Evolutionary conservation across 1,140 invertebrate genomes (phyloP), one percentile per base, ranked within the genome.

Genomic region (Subanguina moxae): DNA sequence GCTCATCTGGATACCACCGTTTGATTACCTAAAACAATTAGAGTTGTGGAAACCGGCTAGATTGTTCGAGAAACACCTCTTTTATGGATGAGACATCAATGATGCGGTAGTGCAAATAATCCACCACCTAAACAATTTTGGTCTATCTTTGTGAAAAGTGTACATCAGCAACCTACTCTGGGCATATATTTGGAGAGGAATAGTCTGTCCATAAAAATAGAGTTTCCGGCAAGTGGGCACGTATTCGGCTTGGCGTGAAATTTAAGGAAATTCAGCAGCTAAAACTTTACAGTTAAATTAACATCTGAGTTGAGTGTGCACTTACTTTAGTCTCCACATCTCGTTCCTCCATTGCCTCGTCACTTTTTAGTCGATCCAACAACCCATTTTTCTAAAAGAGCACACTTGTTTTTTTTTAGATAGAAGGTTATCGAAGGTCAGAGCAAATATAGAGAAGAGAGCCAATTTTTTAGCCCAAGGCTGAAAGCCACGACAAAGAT

Each of bases 41-140:
- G 27, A 65, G n/a, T 1, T 11, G 17, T 64, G 25, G 9, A 0
- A 66, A 66, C 1, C 0, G 64, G 15, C 11, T 65, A 30, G 38
- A 65, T 3, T 42, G 13, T 64, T 32, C 21, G 9, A 13, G 17
- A 64, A 8, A 3, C 21, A 67, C 65, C 62, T 70, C 93, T 83
- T 94, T 95, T 0, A 96, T 84, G 1, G 90, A 88, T 32, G 90
- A 92, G 3, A 95, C 92, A 87, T 97, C 94, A 62, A 97, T 89
- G 28, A 92, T 89, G 78, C 93, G 87, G 84, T 97, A 95, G 84
- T 96, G 92, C 64, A 97, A 84, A 84, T 93, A 90, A 11, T 88
- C 78, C 78, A 90, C 79, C 32, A 64, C 23, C 19, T 38, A 5
- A 38, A 38, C 11, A 5, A 5, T 5, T 38, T 38, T 38, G 32